These are phyloP conservation scores for Eptatretus atami DNA, from an alignment of 2,797 vertebrate genomes.

Conservation along the genomic window DNA sequence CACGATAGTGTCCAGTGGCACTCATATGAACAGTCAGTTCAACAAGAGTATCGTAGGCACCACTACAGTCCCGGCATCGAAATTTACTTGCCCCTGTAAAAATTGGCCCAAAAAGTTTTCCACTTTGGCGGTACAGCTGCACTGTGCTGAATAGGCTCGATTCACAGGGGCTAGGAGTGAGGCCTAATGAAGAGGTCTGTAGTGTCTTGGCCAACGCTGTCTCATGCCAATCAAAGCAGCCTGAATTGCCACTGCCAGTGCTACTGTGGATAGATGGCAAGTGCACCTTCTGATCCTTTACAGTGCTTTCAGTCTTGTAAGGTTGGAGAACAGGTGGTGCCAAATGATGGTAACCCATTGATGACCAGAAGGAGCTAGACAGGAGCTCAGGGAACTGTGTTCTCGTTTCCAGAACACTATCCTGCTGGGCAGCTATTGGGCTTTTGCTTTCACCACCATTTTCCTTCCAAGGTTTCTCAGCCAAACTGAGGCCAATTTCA, in stretches of 20 bases:
- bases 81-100: conserved; percentile 95
- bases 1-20: conserved; percentile 81
- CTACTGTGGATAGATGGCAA: conserved; percentile 17
- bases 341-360: conserved; percentile 59
- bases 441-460: conserved; percentile 29
- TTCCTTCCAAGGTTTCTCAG: conserved; percentile 37
- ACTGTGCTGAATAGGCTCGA: conserved; percentile 93
- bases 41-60: conserved; percentile 76
- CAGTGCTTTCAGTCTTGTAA: conserved; percentile 17
- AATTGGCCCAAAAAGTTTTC: conserved; percentile 78
- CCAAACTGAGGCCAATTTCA: conserved; percentile 30
- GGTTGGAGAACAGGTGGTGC: conserved; percentile 16
- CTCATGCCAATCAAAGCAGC: conserved; percentile 47
- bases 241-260: conserved; percentile 31
- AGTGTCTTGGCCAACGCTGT: conserved; percentile 79
- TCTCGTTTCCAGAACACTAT: conserved; percentile 90
- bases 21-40: conserved; percentile 95
- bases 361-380: conserved; percentile 79
- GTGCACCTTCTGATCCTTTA: no score
- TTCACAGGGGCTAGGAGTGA: conserved; percentile 15
- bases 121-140: conserved; percentile 84
- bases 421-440: conserved; percentile 38
- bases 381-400: conserved; percentile 83
- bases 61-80: conserved; percentile 89
- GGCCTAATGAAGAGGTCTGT: conserved; percentile 33